These are phyloP conservation scores for Cephus pygmeus DNA, from an alignment of 2,888 invertebrate genomes.

Conservation along the genomic window DNA sequence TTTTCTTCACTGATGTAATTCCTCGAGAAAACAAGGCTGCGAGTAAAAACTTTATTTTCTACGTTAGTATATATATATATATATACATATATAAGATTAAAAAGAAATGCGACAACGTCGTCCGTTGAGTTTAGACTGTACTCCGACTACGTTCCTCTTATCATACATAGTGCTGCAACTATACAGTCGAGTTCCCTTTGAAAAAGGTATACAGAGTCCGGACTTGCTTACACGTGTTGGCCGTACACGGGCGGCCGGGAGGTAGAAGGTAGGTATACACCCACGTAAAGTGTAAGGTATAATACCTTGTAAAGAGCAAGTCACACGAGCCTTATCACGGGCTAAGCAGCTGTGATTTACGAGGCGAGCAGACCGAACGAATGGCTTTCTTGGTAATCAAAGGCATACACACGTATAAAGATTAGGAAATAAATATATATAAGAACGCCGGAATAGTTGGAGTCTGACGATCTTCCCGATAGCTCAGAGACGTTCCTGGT, in stretches of 20 bases:
- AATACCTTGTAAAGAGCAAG: neutral
- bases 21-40: neutral
- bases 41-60: neutral
- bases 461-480: neutral
- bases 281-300: neutral
- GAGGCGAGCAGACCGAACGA: neutral
- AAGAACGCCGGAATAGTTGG: neutral
- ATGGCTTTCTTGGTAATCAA: neutral
- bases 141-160: neutral
- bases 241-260: neutral
- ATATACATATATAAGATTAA: neutral
- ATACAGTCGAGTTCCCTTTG: neutral
- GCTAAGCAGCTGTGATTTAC: constrained; percentile 3
- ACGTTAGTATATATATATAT: neutral
- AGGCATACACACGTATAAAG: neutral
- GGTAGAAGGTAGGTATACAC: neutral
- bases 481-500: neutral
- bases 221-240: neutral
- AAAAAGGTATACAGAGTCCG: neutral
- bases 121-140: neutral
- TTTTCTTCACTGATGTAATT: neutral
- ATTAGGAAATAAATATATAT: neutral
- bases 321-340: neutral
- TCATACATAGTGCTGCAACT: neutral
- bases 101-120: neutral